Evolutionary conservation across 2,888 invertebrate genomes (phyloP), one percentile per base, ranked within the genome.

Genomic region (Drosophila nigricruria): DNA sequence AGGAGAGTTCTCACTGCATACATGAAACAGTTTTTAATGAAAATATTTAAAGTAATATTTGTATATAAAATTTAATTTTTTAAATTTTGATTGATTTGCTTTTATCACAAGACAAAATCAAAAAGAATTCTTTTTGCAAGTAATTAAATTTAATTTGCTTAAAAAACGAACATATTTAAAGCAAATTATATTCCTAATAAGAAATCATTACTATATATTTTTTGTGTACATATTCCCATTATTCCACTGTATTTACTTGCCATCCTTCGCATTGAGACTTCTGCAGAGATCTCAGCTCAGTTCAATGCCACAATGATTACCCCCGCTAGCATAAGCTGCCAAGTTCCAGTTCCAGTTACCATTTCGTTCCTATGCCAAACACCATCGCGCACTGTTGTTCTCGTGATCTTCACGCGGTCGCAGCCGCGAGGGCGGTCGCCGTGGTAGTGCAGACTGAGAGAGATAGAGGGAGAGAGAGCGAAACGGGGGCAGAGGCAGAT

Each of bases 361-460:
- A 81, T 65, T 74, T 67, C 66, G 80, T 80, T 81, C 77, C 73
- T 10, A 43, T 32, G 27, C 27, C 47, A 69, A 60, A 68, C 70
- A 69, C 57, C 57, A 34, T 53, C 47, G 60, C 72, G 42, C 65
- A 65, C 62, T 56, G 53, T 43, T 65, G 54, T 76, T 77, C 74
- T 74, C 72, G 72, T 77, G 83, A 83, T 83, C 83, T 84, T 79
- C 74, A 74, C 67, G 84, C 83, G 81, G 73, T 59, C 59, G 38
- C 52, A 42, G 23, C 32, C 27, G 58, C 47, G 58, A 32, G 52
- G 47, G 60, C 52, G 70, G 56, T 45, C 45, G 64, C 38, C 54
- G 34, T 54, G 27, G 53, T 42, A n/a, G 57, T 18, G 45, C 16
- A 43, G 8, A 50, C 36, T 27, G 45, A 1, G 18, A 38, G 53